phyloP scores from a whole-genome alignment of 2,888 invertebrate genomes.

The Eristalis tenax region DNA sequence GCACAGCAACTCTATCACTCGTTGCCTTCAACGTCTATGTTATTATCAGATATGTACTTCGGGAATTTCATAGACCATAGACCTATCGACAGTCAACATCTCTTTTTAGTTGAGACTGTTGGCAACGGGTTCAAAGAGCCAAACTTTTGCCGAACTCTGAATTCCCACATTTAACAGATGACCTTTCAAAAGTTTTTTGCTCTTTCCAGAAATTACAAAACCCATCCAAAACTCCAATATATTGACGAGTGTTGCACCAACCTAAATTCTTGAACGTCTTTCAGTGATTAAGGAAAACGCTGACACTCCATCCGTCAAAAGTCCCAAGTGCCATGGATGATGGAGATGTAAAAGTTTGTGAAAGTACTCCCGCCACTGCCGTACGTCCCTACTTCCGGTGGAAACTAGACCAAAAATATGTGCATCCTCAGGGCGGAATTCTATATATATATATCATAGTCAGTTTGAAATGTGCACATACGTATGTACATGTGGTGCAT shows the following conservation, averaged over 20 bases:
- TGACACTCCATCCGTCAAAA: neutral
- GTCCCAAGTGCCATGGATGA: neutral
- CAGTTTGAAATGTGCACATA: neutral
- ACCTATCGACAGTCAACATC: neutral
- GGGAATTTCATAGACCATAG: neutral
- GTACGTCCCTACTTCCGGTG: neutral
- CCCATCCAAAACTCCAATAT: neutral
- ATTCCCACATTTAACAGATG: neutral
- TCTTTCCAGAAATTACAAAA: neutral
- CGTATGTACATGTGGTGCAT: neutral
- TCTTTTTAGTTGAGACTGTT: neutral
- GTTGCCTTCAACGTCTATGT: neutral
- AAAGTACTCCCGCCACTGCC: neutral
- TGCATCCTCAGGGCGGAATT: neutral
- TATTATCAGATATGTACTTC: neutral
- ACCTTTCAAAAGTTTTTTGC: neutral
- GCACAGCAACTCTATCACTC: neutral
- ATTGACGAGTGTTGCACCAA: neutral
- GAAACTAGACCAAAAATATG: neutral
- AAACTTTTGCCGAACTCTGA: neutral
- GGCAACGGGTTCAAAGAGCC: neutral
- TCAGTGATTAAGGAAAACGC: neutral
- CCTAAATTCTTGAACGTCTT: neutral
- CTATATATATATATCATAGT: neutral
- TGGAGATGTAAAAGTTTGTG: neutral